Conservation (phyloP, 2,113 vertebrate species). For the Gobio gobio region DNA sequence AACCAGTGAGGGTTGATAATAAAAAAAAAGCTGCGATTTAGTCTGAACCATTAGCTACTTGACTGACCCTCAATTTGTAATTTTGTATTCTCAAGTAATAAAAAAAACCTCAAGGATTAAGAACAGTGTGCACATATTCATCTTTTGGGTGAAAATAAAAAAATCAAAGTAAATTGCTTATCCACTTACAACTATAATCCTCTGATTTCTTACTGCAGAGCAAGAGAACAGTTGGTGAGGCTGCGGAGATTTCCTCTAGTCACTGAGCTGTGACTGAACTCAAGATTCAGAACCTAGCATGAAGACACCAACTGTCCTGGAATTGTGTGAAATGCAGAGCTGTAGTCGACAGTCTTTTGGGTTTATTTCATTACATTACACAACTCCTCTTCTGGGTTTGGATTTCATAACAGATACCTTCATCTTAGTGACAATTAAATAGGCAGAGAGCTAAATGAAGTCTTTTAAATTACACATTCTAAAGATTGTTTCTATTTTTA, state of each 20-base stretch:
- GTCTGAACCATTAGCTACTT: too few species aligned
- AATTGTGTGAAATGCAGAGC: conserved; percentile 29
- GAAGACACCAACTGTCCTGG: conserved; percentile 44
- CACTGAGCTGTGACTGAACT: conserved; percentile 47
- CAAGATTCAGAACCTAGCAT: conserved; percentile 21
- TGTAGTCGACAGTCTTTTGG: not conserved
- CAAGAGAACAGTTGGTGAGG: conserved; percentile 43
- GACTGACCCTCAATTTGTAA: too few species aligned
- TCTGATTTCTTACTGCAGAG: not conserved
- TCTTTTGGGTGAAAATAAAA: too few species aligned
- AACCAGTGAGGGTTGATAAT: too few species aligned
- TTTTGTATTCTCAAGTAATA: too few species aligned
- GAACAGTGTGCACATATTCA: too few species aligned
- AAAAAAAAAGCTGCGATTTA: too few species aligned
- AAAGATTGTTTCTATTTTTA: not conserved
- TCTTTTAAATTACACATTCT: not conserved
- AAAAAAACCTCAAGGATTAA: too few species aligned
- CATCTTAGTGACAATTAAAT: too few species aligned
- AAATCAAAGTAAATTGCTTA: not conserved
- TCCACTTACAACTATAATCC: not conserved
- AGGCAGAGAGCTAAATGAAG: not conserved
- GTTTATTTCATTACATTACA: not conserved
- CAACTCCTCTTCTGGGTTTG: conserved; percentile 1
- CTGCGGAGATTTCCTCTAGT: conserved; percentile 44
- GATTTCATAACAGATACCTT: not conserved